These are phyloP conservation scores for Pyrrhosoma nymphula DNA, from an alignment of 2,888 invertebrate genomes.

Conservation along the genomic window DNA sequence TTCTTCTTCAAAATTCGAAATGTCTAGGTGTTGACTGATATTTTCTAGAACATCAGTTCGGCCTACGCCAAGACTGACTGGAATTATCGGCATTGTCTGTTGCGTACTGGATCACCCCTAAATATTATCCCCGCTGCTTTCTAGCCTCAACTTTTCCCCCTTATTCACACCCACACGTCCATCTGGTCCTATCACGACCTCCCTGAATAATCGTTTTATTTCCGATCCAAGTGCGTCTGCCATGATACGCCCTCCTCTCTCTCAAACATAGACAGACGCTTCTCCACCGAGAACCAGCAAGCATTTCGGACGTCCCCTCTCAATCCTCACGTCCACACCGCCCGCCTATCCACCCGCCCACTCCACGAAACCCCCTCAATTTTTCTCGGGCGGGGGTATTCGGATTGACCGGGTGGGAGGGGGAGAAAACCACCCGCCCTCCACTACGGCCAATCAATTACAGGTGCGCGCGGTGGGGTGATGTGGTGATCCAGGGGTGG, in stretches of 20 bases:
- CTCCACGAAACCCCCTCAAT: not conserved
- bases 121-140: not conserved
- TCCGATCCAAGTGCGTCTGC: not conserved
- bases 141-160: not conserved
- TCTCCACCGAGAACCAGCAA: not conserved
- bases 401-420: not conserved
- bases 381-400: not conserved
- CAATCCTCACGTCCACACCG: not conserved
- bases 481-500: not conserved
- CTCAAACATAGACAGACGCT: not conserved
- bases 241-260: not conserved
- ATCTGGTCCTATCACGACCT: not conserved
- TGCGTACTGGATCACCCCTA: too few species aligned
- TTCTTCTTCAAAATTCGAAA: too few species aligned
- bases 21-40: too few species aligned
- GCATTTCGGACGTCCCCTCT: not conserved
- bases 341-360: not conserved
- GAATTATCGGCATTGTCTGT: too few species aligned
- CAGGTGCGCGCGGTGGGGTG: slow-evolving; percentile 26
- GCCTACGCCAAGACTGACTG: too few species aligned
- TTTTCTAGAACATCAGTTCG: too few species aligned
- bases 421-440: not conserved
- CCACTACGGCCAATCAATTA: slow-evolving; percentile 48
- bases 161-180: not conserved
- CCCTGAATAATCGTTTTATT: not conserved